A percentile compares a stretch with the other conserved stretches of the same genome.
Evolutionary conservation across 2,888 invertebrate species (phyloP).

Genomic region (Euplagia quadripunctaria): DNA sequence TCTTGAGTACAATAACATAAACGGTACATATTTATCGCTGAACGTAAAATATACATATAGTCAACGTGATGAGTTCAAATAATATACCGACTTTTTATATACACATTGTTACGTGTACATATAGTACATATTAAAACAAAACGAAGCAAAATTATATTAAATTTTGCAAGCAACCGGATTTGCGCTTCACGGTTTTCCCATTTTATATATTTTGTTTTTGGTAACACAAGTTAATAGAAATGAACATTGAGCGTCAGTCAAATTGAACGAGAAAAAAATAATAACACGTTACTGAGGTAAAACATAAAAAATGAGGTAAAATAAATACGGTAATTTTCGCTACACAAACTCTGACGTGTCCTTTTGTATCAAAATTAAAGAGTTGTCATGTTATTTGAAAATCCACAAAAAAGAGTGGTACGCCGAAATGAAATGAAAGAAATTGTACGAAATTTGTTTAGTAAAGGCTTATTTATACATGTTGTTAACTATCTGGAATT

Average conservation of each 20-base stretch:
- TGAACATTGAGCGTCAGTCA: slow-evolving; percentile 1
- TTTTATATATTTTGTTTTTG: too few species aligned
- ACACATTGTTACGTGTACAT: too few species aligned
- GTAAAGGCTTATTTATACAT: background rate
- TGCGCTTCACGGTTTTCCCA: too few species aligned
- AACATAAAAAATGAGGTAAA: background rate
- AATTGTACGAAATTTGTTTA: background rate
- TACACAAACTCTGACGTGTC: slow-evolving; percentile 12
- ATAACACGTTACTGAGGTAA: slow-evolving; percentile 4
- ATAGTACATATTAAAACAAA: too few species aligned
- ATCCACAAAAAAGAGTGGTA: background rate
- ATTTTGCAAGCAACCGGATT: too few species aligned
- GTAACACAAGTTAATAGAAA: slow-evolving; percentile 8
- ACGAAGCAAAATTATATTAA: too few species aligned
- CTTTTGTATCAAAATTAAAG: slow-evolving; percentile 18
- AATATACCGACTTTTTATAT: too few species aligned
- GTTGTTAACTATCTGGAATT: background rate
- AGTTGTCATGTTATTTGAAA: slow-evolving; percentile 4
- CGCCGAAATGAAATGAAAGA: background rate
- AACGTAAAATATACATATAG: too few species aligned
- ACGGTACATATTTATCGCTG: too few species aligned
- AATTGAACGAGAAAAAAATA: slow-evolving; percentile 6
- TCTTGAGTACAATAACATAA: too few species aligned
- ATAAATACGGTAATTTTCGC: slow-evolving; percentile 11
- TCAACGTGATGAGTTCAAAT: too few species aligned